Percentiles rank a stretch among this genome's conserved stretches.
These are phyloP conservation scores for Amblyopsis rosae DNA, from an alignment of 2,113 vertebrate species.

Conservation along the genomic window DNA sequence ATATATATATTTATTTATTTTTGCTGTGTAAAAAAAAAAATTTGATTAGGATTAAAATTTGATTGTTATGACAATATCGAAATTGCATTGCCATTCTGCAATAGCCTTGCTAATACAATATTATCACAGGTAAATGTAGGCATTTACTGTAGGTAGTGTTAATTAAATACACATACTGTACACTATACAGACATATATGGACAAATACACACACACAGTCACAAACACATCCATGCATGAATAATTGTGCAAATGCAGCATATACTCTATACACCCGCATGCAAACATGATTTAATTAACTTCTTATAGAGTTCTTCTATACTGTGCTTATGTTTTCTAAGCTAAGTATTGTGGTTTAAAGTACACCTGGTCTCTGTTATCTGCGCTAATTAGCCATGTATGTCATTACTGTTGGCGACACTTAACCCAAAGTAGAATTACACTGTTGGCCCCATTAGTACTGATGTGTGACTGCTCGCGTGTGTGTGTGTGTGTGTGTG, in stretches of 20 bases:
- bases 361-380: constrained; percentile 6
- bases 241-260: neutral
- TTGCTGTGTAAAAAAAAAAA: too few species aligned
- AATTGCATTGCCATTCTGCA: too few species aligned
- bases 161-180: neutral
- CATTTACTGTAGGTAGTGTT: too few species aligned
- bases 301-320: neutral
- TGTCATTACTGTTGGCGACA: constrained; percentile 34
- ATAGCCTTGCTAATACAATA: too few species aligned
- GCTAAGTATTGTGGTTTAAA: neutral
- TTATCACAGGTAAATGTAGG: too few species aligned
- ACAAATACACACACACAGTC: neutral
- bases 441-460: constrained; percentile 24
- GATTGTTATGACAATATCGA: too few species aligned
- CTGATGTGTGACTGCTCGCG: neutral
- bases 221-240: neutral
- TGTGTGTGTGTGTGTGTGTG: neutral
- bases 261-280: neutral
- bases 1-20: neutral
- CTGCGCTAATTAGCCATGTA: constrained; percentile 35
- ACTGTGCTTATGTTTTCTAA: neutral
- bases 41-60: too few species aligned
- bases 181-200: too few species aligned
- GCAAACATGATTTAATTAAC: neutral
- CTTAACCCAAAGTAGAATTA: constrained; percentile 23